phyloP scores from a whole-genome alignment of 1,140 invertebrate genomes.

The Eumeta japonica region DNA sequence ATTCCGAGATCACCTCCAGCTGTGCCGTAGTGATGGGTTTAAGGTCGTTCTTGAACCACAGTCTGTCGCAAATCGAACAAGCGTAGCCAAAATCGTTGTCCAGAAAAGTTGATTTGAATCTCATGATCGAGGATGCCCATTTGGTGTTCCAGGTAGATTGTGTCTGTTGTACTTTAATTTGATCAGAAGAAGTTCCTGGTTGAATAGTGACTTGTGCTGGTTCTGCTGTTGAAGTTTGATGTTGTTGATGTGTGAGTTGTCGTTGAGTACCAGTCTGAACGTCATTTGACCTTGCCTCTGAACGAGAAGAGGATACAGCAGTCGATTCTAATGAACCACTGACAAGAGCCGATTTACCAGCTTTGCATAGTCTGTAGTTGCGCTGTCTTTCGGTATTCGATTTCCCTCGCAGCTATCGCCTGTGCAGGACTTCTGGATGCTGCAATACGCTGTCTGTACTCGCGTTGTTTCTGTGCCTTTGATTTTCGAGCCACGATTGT shows the following conservation, averaged over 20 bases:
- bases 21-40: slow-evolving; percentile 25
- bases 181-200: slow-evolving; percentile 11
- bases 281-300: slow-evolving; percentile 1
- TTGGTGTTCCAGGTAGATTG: slow-evolving; percentile 12
- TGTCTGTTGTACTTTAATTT: slow-evolving; percentile 12
- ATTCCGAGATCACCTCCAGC: slow-evolving; percentile 24
- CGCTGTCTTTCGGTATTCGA: slow-evolving; percentile 16
- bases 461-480: slow-evolving; percentile 22
- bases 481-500: slow-evolving; percentile 5
- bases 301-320: slow-evolving; percentile 7
- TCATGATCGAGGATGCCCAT: slow-evolving; percentile 11
- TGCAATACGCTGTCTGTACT: slow-evolving; percentile 26
- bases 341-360: slow-evolving; percentile 11
- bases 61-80: slow-evolving; percentile 23
- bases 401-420: slow-evolving; percentile 15
- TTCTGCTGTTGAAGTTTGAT: slow-evolving; percentile 5
- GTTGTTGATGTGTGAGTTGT: slow-evolving; percentile 12
- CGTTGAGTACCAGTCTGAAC: slow-evolving; percentile 12
- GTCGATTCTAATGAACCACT: slow-evolving; percentile 11
- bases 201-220: slow-evolving; percentile 10
- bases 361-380: slow-evolving; percentile 17
- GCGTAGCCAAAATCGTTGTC: slow-evolving; percentile 17
- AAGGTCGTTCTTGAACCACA: slow-evolving; percentile 27
- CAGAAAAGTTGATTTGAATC: slow-evolving; percentile 9
- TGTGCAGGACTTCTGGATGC: slow-evolving; percentile 22